A percentile compares a stretch with the other conserved stretches of the same genome.
phyloP scores from a whole-genome alignment of 2,113 vertebrate genomes.

The Zeus faber region DNA sequence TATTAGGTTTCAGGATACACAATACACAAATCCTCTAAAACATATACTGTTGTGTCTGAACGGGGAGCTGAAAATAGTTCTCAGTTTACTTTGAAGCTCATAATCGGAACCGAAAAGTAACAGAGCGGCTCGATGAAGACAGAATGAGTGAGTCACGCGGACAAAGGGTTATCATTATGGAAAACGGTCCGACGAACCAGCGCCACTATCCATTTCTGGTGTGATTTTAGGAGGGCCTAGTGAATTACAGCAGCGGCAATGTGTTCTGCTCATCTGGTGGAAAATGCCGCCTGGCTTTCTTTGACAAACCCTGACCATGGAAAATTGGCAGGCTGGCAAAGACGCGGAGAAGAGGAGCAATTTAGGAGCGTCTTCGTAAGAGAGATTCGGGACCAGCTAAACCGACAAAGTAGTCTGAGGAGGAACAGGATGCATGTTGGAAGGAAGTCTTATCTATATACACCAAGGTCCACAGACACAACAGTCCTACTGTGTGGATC shows the following conservation, averaged over 20 bases:
- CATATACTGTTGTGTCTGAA: slow-evolving; percentile 34
- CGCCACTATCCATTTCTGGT: slow-evolving; percentile 25
- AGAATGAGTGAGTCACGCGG: slow-evolving; percentile 25
- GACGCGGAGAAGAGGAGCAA: slow-evolving; percentile 22
- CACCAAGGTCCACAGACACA: too few relatives aligned
- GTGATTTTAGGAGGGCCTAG: slow-evolving; percentile 29
- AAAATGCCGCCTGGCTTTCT: slow-evolving; percentile 38
- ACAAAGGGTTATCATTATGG: slow-evolving; percentile 43
- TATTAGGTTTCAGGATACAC: slow-evolving; percentile 24
- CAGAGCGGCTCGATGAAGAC: slow-evolving; percentile 22
- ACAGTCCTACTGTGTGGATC: too few relatives aligned
- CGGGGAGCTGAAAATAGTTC: slow-evolving; percentile 19
- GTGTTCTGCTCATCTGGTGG: slow-evolving; percentile 50
- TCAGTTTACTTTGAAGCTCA: slow-evolving; percentile 33
- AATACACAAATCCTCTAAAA: slow-evolving; percentile 19
- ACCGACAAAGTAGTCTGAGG: too few relatives aligned
- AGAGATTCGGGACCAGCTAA: slow-evolving; percentile 8
- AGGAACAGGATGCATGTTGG: too few relatives aligned
- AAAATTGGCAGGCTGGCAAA: slow-evolving; percentile 38
- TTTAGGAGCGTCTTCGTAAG: slow-evolving; percentile 31
- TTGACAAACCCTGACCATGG: slow-evolving; percentile 24
- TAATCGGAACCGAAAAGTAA: slow-evolving; percentile 20
- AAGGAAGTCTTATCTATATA: too few relatives aligned
- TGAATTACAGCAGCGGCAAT: slow-evolving; percentile 27
- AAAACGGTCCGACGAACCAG: slow-evolving; percentile 35